Base-by-base conservation (phyloP, 2,888 invertebrate genomes). In the Galerucella calmariensis region DNA sequence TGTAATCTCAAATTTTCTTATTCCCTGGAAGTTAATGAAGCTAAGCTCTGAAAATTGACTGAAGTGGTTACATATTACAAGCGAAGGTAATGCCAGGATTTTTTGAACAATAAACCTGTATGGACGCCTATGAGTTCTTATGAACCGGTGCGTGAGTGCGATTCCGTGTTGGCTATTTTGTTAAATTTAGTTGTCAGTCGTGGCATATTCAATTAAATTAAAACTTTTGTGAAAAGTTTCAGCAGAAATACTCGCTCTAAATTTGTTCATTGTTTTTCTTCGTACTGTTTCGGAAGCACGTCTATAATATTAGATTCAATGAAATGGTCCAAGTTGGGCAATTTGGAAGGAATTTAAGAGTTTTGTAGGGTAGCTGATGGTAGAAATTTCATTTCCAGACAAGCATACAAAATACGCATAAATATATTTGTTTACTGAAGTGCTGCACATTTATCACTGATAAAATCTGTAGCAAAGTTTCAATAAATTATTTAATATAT, bases 181-280 rank as follows among this genome's bases (percentile, higher is more conserved):
- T 59, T 59, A 59, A 51, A 27, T 59, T 59, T 8, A 24, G 10
- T 24, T 11, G 24, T 20, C 24, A 20, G 27, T 27, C 58, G 20
- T 10, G 24, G 35, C 3, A 61, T 61, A 61, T 61, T 61, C 14
- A 27, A 61, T 61, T 61, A 61, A 35, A 61, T 61, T 35, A 61
- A 35, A 61, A 61, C 9, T 35, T 35, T 61, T 14, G 35, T 35
- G 11, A n/a, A 35, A 61, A 61, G 35, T 61, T 61, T 27, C 10
- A 8, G 6, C 35, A 35, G 61, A n/a, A 6, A 61, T 9, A 35
- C 35, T 61, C 35, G 24, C n/a, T 61, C 9, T n/a, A 61, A 61
- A 61, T 61, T 61, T 61, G 61, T 27, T 61, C 35, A 61, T 61
- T 61, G 61, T 61, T 61, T 61, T 61, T 5, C 14, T 35, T 61